Conservation (phyloP, 2,113 vertebrate genomes). For the Nothocercus julius region DNA sequence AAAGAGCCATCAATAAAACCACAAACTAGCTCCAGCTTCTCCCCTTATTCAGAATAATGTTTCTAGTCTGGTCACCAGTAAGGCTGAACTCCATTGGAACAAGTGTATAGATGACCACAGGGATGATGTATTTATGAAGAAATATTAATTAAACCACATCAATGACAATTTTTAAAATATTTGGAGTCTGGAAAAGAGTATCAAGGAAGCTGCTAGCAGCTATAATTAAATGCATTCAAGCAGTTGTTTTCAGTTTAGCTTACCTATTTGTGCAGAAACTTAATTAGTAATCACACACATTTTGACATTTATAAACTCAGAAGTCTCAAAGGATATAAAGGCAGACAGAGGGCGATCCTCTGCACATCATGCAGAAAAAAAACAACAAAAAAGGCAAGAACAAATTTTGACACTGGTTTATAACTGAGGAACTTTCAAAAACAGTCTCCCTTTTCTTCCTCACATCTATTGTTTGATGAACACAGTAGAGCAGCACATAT, state of each 20-base stretch:
- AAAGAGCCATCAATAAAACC: background rate
- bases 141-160: background rate
- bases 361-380: background rate
- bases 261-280: background rate
- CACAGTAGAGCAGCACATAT: background rate
- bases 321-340: background rate
- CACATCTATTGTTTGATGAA: rapidly evolving
- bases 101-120: background rate
- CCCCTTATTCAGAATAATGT: background rate
- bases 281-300: background rate
- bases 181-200: background rate
- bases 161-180: background rate
- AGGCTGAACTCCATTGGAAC: background rate
- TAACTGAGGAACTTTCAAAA: background rate
- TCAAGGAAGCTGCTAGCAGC: background rate
- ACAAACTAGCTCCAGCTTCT: background rate
- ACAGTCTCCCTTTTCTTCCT: background rate
- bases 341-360: background rate
- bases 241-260: background rate
- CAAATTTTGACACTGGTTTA: background rate
- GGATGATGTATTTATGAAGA: background rate
- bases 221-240: background rate
- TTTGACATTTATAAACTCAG: background rate
- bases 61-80: background rate
- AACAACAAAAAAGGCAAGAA: background rate